A percentile compares a stretch with the other conserved stretches of the same genome.
Evolutionary conservation across 2,113 vertebrate genomes (phyloP).

Genomic region (Dicerorhinus sumatrensis): DNA sequence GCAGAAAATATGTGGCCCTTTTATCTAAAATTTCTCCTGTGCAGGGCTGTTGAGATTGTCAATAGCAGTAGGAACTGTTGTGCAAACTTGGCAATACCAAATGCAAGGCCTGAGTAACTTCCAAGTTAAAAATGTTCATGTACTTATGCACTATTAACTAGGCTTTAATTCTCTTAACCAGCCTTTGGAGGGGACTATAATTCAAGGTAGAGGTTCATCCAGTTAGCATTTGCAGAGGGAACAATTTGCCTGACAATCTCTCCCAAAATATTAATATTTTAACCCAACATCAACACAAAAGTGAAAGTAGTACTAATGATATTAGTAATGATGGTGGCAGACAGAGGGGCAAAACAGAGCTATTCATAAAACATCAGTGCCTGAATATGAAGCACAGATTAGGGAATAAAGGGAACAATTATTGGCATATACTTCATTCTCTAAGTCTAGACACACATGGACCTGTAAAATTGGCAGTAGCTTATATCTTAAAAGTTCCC

Average conservation of each 20-base stretch:
- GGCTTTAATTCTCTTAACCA: slow-evolving; percentile 31
- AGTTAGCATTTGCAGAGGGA: not conserved
- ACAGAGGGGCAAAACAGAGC: not conserved
- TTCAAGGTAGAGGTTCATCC: not conserved
- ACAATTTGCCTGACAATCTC: not conserved
- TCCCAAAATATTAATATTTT: not conserved
- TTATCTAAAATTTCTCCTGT: not conserved
- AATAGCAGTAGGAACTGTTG: not conserved
- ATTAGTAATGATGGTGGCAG: not conserved
- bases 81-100: not conserved
- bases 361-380: not conserved
- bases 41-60: not conserved
- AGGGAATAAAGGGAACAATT: not conserved
- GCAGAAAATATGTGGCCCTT: not conserved
- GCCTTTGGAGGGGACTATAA: not conserved
- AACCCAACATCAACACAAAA: not conserved
- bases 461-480: not conserved
- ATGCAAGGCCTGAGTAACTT: not conserved
- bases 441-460: not conserved
- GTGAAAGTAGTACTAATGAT: not conserved
- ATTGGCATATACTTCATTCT: not conserved
- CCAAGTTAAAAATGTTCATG: not conserved
- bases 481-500: not conserved
- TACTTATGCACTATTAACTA: not conserved
- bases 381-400: not conserved